phyloP scores from a whole-genome alignment of 2,888 invertebrate species.

The Marronus borbonicus region DNA sequence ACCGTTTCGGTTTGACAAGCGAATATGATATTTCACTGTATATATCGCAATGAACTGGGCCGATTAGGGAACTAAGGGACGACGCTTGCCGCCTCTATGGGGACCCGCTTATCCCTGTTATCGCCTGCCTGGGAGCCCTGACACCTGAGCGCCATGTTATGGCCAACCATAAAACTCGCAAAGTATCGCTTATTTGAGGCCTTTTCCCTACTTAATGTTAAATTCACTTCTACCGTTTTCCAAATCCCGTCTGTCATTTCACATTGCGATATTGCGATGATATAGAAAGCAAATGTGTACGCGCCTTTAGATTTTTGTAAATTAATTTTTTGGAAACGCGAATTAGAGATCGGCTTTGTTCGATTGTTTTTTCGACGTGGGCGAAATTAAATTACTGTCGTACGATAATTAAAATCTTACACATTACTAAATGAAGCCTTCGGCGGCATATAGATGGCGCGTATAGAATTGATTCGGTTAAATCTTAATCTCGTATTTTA shows the following conservation, averaged over 20 bases:
- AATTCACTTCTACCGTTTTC: constrained; percentile 37
- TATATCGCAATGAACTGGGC: constrained; percentile 68
- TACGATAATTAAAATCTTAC: too few species aligned
- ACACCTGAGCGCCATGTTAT: constrained; percentile 68
- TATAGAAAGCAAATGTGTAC: neutral
- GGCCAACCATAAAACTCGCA: constrained; percentile 59
- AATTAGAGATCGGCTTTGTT: too few species aligned
- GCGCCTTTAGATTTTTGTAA: neutral
- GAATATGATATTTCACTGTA: constrained; percentile 70
- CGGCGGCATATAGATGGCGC: neutral
- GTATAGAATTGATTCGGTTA: neutral
- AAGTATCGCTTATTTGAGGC: constrained; percentile 59
- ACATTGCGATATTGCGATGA: constrained; percentile 23
- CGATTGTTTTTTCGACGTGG: too few species aligned
- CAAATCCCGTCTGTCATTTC: constrained; percentile 40
- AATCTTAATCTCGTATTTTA: constrained; percentile 55
- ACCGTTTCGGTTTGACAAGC: constrained; percentile 69
- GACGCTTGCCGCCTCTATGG: constrained; percentile 59
- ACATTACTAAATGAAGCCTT: too few species aligned
- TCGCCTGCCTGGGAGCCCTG: constrained; percentile 68
- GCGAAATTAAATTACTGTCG: too few species aligned
- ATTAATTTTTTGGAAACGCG: too few species aligned
- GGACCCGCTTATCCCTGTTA: constrained; percentile 70
- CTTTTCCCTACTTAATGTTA: constrained; percentile 35
- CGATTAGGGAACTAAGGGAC: constrained; percentile 64